These are phyloP conservation scores for Ceratina calcarata DNA, from an alignment of 1,140 invertebrate species.

Conservation along the genomic window DNA sequence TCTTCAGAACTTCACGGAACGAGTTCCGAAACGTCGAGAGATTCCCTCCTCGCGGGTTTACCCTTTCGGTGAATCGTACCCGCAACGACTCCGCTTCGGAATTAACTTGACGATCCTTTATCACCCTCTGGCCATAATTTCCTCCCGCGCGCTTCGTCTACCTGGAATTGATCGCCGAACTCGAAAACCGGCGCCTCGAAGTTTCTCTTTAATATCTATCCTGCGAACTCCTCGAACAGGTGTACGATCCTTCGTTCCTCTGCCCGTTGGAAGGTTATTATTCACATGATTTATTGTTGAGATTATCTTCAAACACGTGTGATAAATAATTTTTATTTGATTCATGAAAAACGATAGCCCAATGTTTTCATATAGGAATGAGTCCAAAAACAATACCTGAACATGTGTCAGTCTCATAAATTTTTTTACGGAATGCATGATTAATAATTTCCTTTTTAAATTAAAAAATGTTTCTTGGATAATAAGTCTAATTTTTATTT, in stretches of 20 bases:
- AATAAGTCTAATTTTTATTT: no score
- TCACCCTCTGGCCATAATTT: constrained; percentile 19
- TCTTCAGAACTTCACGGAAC: not conserved
- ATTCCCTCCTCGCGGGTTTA: not conserved
- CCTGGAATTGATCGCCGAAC: constrained; percentile 35
- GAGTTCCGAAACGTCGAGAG: not conserved
- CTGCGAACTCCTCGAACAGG: not conserved
- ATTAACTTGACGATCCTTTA: constrained; percentile 42
- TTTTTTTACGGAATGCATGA: no score
- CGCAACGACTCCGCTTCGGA: constrained; percentile 2
- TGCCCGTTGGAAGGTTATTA: not conserved
- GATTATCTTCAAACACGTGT: no score
- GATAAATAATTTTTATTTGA: no score
- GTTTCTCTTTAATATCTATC: constrained; percentile 15
- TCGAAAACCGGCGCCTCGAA: constrained; percentile 36
- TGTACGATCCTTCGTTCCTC: not conserved
- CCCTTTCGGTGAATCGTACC: not conserved
- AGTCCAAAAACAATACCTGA: no score
- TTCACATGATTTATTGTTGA: no score
- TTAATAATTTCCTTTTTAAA: no score
- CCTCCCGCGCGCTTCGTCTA: not conserved
- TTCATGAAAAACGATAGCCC: no score
- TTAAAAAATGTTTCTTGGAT: no score
- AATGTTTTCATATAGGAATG: no score
- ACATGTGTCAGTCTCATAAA: no score